Evolutionary conservation across 2,113 vertebrate species (phyloP), one percentile per base, ranked within the genome.

Genomic region (Caretta caretta): DNA sequence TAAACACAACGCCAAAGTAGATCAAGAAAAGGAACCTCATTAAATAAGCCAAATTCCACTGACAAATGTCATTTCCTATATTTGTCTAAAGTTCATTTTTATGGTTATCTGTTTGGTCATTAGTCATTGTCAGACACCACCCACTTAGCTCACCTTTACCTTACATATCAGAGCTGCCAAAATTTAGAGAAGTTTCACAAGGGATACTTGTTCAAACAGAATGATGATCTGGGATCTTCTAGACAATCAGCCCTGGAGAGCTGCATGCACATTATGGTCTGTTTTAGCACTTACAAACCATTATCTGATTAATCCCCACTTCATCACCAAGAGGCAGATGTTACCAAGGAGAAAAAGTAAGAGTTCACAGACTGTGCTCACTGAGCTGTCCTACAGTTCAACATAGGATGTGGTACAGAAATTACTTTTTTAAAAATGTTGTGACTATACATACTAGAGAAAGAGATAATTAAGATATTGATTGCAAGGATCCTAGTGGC

Each of bases 81-180:
- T 87, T 56, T 87, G 90, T 91, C 65, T 90, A 57, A 96, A 94
- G 95, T 92, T 83, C 87, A 83, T 83, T 84, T 89, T 84, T 82
- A 82, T 85, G 35, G 51, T 17, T 85, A 57, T 72, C 80, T 93
- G 29, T 65, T 38, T 57, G 87, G 88, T 38, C 83, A 25, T 76
- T 76, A 93, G 11, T 24, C 38, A 76, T 13, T 76, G 42, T 16
- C 76, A 6, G 3, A 46, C 90, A 78, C 89, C 95, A 91, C 95
- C 93, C 95, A 92, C 72, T 50, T 87, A 65, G 53, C 48, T 94
- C 89, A 93, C 89, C 93, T 93, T 79, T 85, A 87, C 62, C 25
- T 94, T 51, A 22, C 90, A 93, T 91, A 86, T n/a, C 35, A n/a
- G 62, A 69, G 62, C 62, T 69, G 29, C 35, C 35, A 35, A 69